phyloP scores from a whole-genome alignment of 2,888 invertebrate genomes.

The Hirtodrosophila confusa region DNA sequence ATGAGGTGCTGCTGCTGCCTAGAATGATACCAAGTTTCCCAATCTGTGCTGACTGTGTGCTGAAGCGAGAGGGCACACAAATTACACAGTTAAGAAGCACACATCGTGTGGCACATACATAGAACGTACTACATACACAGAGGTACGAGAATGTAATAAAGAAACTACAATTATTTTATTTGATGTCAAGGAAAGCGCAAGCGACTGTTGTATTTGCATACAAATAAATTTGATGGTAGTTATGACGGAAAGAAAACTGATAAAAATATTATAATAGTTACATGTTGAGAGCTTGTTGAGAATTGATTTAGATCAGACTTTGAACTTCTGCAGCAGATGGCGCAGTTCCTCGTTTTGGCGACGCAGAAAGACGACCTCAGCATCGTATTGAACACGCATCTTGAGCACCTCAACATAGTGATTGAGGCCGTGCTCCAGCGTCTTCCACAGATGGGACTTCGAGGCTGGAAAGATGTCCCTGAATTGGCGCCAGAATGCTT shows the following conservation, averaged over 20 bases:
- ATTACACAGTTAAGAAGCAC: too few relatives aligned
- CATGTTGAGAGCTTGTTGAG: too few relatives aligned
- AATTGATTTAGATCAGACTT: constrained; percentile 39
- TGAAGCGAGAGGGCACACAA: too few relatives aligned
- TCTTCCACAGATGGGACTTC: constrained; percentile 89
- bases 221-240: constrained; percentile 31
- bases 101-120: too few relatives aligned
- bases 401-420: constrained; percentile 83
- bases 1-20: too few relatives aligned
- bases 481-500: constrained; percentile 89
- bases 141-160: too few relatives aligned
- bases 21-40: too few relatives aligned
- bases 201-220: constrained; percentile 10
- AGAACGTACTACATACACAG: too few relatives aligned
- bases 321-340: constrained; percentile 87
- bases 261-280: neutral
- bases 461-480: constrained; percentile 86
- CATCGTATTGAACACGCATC: constrained; percentile 88
- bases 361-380: constrained; percentile 87
- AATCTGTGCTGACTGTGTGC: too few relatives aligned
- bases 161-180: neutral
- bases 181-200: neutral
- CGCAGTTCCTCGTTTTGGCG: constrained; percentile 89
- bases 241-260: neutral
- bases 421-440: constrained; percentile 82